These are phyloP conservation scores for Styela clava DNA, from an alignment of 23 tunicate genomes.

Conservation along the genomic window DNA sequence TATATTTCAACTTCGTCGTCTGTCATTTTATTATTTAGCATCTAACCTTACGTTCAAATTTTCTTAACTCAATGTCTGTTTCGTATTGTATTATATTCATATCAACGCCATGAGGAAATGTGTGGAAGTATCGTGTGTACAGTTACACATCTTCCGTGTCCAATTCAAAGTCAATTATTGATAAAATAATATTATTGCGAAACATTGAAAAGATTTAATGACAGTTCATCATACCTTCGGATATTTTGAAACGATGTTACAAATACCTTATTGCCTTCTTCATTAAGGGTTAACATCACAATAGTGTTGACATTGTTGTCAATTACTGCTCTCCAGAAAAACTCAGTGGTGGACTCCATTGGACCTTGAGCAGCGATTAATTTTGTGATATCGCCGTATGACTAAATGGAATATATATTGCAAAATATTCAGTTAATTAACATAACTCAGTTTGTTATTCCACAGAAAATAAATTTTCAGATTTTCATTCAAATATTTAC, in stretches of 20 bases:
- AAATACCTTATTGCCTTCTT: background rate
- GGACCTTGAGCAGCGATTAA: conserved; percentile 73
- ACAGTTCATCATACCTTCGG: background rate
- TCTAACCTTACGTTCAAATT: too few relatives aligned
- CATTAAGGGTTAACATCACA: conserved; percentile 27
- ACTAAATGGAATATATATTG: too few relatives aligned
- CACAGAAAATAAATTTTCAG: too few relatives aligned
- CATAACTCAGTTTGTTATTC: too few relatives aligned
- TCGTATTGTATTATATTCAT: too few relatives aligned
- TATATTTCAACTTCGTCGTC: too few relatives aligned
- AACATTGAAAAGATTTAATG: background rate
- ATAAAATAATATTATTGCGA: background rate
- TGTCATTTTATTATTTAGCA: too few relatives aligned
- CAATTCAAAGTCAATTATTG: too few relatives aligned
- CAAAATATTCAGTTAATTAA: too few relatives aligned
- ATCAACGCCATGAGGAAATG: too few relatives aligned
- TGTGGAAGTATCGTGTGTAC: too few relatives aligned
- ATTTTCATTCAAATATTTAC: background rate
- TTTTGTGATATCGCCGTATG: conserved; percentile 40
- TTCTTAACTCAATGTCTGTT: too few relatives aligned
- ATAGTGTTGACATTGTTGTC: conserved; percentile 72
- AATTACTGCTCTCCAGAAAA: conserved; percentile 70
- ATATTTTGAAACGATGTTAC: background rate
- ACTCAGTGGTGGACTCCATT: conserved; percentile 42
- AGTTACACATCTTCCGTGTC: background rate